These are phyloP conservation scores for Zoanthus solanderi DNA, from an alignment of 92 coral and sea anemone genomes.

Conservation along the genomic window DNA sequence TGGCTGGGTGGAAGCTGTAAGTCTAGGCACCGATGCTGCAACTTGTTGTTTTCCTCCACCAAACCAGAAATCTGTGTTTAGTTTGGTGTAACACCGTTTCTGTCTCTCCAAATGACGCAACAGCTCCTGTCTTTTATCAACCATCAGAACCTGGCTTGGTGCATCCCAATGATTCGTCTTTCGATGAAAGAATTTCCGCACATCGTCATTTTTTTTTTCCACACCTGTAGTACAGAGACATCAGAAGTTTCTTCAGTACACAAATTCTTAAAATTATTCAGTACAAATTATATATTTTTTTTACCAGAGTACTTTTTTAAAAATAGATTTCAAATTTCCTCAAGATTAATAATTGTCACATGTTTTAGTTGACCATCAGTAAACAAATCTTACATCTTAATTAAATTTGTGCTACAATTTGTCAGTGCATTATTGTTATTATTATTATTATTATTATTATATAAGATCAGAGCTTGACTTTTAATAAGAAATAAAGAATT, in stretches of 20 bases:
- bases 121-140: slow-evolving; percentile 17
- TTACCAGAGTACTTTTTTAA: background rate
- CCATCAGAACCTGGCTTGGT: background rate
- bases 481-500: background rate
- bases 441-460: too few species aligned
- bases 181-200: slow-evolving; percentile 13
- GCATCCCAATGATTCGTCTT: slow-evolving; percentile 31
- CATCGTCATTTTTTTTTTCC: slow-evolving; percentile 14
- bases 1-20: slow-evolving; percentile 4
- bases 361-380: background rate
- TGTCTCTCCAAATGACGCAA: slow-evolving; percentile 8
- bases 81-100: slow-evolving; percentile 1
- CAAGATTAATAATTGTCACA: slow-evolving; percentile 3
- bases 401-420: background rate
- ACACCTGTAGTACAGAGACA: slow-evolving; percentile 11
- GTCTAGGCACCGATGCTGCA: slow-evolving; percentile 2
- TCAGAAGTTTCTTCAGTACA: background rate
- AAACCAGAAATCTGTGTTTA: slow-evolving; percentile 17
- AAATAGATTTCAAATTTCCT: slow-evolving; percentile 14
- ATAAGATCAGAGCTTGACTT: background rate
- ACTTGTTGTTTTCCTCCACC: slow-evolving; percentile 16
- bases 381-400: background rate
- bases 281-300: background rate
- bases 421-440: background rate
- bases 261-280: background rate